Base-by-base conservation (phyloP, 2,113 vertebrate species). In the Myodes glareolus region DNA sequence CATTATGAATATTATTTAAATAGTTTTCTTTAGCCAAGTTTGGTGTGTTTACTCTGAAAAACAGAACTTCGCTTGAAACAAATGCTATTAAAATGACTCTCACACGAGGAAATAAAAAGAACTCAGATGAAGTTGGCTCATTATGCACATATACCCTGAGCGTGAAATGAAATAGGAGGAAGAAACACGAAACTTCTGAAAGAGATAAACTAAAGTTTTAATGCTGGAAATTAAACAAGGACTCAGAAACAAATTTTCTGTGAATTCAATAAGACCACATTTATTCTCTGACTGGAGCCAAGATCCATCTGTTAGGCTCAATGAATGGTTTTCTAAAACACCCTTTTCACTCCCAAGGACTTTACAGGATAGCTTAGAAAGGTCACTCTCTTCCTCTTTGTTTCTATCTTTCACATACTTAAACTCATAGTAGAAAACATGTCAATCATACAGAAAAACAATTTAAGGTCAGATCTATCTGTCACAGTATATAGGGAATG, bases 21-120 rank as follows among this genome's bases (percentile, higher is more conserved):
- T 96, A 94, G 94, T 97, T 97, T 97, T 98, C 96, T 95, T 95
- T 92, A 97, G 93, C 93, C 75, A 96, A 95, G 90, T 97, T 96
- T 67, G 93, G 13, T 87, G 65, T 93, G 39, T 97, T 97, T 98
- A 93, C 91, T 95, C 97, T 97, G 92, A 97, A 97, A 96, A 97
- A 97, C 77, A 94, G 96, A 94, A 45, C 68, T 96, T 97, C 70
- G 47, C 91, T 97, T 94, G 96, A 97, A 97, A 97, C 90, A 97
- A 97, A 97, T 97, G 96, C 76, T 96, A 93, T 97, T 95, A 96
- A 97, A 96, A 97, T 96, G 89, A 90, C 84, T 97, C 88, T 95
- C 94, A 97, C 75, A 88, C 39, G 91, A 93, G 86, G 72, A 97
- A 96, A 91, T 96, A 92, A 96, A 97, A 97, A 89, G 92, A 94